phyloP scores from a whole-genome alignment of 2,113 vertebrate genomes.

The Ageneiosus marmoratus region DNA sequence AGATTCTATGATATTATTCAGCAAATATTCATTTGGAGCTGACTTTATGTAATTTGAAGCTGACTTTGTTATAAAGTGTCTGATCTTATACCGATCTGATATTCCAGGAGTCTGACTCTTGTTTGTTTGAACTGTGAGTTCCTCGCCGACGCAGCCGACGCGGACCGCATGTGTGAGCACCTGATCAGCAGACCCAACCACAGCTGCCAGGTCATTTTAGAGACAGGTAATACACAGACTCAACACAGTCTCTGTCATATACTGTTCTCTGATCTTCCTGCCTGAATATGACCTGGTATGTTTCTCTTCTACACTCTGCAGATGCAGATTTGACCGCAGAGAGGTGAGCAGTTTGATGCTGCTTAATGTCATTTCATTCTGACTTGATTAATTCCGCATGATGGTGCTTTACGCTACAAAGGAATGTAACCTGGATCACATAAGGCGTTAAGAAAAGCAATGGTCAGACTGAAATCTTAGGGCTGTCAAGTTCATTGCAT shows the following conservation, averaged over 20 bases:
- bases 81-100: neutral
- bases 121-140: slow-evolving; percentile 93
- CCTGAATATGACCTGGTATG: neutral
- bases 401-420: neutral
- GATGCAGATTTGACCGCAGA: slow-evolving; percentile 22
- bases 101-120: slow-evolving; percentile 80
- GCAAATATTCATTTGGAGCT: neutral
- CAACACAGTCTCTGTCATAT: neutral
- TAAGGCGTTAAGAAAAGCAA: neutral
- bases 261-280: slow-evolving; percentile 25
- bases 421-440: neutral
- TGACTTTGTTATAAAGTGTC: neutral
- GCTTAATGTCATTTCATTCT: neutral
- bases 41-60: too few species aligned
- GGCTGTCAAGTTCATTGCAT: neutral
- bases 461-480: neutral
- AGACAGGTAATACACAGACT: slow-evolving; percentile 75
- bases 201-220: slow-evolving; percentile 83
- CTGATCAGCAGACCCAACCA: slow-evolving; percentile 82
- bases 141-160: slow-evolving; percentile 77
- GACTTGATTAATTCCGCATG: neutral
- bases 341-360: slow-evolving; percentile 24
- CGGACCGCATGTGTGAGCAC: slow-evolving; percentile 90
- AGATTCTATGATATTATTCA: neutral
- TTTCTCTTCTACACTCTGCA: slow-evolving; percentile 12